Percentiles rank a stretch among this genome's conserved stretches.
Evolutionary conservation across 2,888 invertebrate genomes (phyloP).

Genomic region (Ctenicera cuprea): DNA sequence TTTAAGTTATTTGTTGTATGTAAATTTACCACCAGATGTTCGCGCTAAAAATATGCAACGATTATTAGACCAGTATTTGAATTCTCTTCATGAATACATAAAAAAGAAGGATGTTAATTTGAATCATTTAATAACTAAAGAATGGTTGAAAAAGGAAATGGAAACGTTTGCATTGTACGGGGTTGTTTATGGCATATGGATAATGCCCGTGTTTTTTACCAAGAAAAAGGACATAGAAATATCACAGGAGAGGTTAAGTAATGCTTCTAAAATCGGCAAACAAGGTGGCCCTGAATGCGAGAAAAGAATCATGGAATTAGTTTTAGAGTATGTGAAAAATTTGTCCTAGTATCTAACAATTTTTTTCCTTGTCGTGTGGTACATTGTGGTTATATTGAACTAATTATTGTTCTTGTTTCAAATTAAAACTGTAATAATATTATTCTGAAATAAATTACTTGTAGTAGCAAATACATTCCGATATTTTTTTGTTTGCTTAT

Average conservation of each 20-base stretch:
- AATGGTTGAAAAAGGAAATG: constrained; percentile 58
- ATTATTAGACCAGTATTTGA: constrained; percentile 54
- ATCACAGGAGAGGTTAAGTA: constrained; percentile 9
- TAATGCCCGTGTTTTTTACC: constrained; percentile 54
- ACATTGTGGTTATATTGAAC: no score
- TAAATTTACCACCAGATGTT: constrained; percentile 54
- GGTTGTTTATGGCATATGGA: constrained; percentile 50
- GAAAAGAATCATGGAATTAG: constrained; percentile 25
- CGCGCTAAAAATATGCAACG: constrained; percentile 42
- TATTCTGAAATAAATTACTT: no score
- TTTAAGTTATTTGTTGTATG: constrained; percentile 58
- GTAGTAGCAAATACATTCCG: no score
- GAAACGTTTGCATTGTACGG: constrained; percentile 54
- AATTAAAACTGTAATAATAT: no score
- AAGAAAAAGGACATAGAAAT: constrained; percentile 45
- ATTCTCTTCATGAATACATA: constrained; percentile 40
- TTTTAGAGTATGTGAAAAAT: constrained; percentile 36
- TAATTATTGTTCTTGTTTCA: no score
- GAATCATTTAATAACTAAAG: constrained; percentile 42
- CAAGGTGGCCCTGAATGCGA: neutral
- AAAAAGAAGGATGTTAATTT: constrained; percentile 39
- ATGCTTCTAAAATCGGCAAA: neutral
- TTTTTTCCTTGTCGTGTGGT: neutral
- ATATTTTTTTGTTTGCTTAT: no score
- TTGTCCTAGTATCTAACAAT: neutral